Evolutionary conservation across 2,888 invertebrate genomes (phyloP).

Genomic region (Chrysomela aeneicollis): DNA sequence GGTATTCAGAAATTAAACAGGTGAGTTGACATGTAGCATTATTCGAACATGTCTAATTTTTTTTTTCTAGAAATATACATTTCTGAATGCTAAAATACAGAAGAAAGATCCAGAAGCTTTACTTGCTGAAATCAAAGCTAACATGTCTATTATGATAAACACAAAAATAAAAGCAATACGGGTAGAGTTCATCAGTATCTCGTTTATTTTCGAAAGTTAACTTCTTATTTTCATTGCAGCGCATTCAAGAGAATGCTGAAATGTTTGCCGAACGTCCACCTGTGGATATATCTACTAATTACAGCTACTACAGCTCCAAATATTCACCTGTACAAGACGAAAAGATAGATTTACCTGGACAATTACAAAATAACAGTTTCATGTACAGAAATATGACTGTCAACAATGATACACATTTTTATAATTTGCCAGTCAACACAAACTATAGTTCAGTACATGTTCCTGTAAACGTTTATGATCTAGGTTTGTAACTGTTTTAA

Average conservation of each 20-base stretch:
- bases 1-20: conserved; percentile 77
- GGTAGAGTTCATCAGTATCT: conserved; percentile 60
- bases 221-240: conserved; percentile 62
- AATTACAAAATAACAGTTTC: conserved; percentile 38
- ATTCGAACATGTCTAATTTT: conserved; percentile 8
- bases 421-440: conserved; percentile 82
- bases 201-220: neutral
- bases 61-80: conserved; percentile 74
- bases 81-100: conserved; percentile 80
- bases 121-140: conserved; percentile 79
- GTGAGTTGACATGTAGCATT: conserved; percentile 64
- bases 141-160: conserved; percentile 84
- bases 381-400: conserved; percentile 69
- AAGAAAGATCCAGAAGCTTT: conserved; percentile 81
- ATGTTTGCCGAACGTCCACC: conserved; percentile 64
- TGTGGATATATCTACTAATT: conserved; percentile 47
- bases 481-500: conserved; percentile 64
- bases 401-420: conserved; percentile 82
- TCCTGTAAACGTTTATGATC: conserved; percentile 91
- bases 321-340: conserved; percentile 67
- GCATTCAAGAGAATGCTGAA: conserved; percentile 82
- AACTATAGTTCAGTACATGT: conserved; percentile 88
- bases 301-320: conserved; percentile 83
- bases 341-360: conserved; percentile 40
- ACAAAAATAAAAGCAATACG: conserved; percentile 90